A percentile compares a stretch with the other conserved stretches of the same genome.
phyloP scores from a whole-genome alignment of 2,888 invertebrate genomes.

The Coleophora deauratella region DNA sequence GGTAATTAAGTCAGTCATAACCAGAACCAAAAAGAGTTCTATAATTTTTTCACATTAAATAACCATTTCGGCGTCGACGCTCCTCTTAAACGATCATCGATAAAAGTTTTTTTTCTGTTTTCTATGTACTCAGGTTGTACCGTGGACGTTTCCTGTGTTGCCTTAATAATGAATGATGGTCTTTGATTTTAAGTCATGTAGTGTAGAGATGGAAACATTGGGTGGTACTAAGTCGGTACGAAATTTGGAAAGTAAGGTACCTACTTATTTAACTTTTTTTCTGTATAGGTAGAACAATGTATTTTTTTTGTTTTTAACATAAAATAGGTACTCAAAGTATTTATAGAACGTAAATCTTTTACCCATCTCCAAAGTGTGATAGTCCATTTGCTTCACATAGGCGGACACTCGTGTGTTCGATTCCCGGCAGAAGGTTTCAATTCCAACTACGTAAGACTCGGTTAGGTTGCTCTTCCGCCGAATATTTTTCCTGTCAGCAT shows the following conservation, averaged over 20 bases:
- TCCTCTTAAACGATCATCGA: slow-evolving; percentile 53
- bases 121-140: neutral
- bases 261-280: too few species aligned
- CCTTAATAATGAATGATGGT: slow-evolving; percentile 24
- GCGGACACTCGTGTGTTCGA: too few species aligned
- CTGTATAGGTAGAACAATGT: too few species aligned
- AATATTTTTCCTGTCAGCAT: too few species aligned
- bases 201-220: slow-evolving; percentile 19
- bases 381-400: too few species aligned
- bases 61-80: slow-evolving; percentile 49
- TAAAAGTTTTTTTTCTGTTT: slow-evolving; percentile 32
- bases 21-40: slow-evolving; percentile 60
- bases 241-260: neutral
- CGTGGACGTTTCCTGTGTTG: slow-evolving; percentile 25
- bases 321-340: too few species aligned
- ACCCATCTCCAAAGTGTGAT: too few species aligned
- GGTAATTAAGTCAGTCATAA: slow-evolving; percentile 72
- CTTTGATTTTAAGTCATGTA: slow-evolving; percentile 22
- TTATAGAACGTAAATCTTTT: too few species aligned
- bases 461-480: too few species aligned
- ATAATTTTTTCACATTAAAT: slow-evolving; percentile 70
- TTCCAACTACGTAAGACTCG: too few species aligned
- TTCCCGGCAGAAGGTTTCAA: too few species aligned
- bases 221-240: slow-evolving; percentile 5
- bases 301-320: too few species aligned